These are phyloP conservation scores for Merluccius polli DNA, from an alignment of 2,797 vertebrate genomes.

Conservation along the genomic window DNA sequence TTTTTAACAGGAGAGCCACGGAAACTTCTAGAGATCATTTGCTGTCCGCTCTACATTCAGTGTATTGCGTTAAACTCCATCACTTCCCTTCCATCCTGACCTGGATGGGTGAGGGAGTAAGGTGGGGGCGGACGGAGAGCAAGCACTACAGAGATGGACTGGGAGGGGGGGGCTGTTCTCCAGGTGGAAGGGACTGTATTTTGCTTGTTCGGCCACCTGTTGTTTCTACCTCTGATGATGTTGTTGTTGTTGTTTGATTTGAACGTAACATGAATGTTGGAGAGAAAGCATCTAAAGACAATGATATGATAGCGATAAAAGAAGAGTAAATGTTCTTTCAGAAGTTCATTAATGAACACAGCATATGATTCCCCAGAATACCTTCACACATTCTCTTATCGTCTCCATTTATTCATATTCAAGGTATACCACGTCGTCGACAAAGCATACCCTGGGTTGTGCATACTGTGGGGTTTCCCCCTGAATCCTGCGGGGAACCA, in stretches of 20 bases:
- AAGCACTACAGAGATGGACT: no score
- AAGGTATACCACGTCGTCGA: neutral
- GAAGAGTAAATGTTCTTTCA: no score
- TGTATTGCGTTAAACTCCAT: constrained; percentile 8
- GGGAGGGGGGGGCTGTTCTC: no score
- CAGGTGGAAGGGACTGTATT: neutral
- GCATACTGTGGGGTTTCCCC: neutral
- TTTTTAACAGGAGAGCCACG: constrained; percentile 44
- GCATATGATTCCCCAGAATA: no score
- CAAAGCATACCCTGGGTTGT: neutral
- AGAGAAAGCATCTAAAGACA: neutral
- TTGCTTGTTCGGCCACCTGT: neutral
- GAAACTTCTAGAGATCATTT: constrained; percentile 53
- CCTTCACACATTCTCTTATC: neutral
- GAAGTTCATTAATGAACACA: no score
- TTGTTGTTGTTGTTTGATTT: neutral
- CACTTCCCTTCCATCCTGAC: neutral
- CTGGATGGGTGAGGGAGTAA: neutral
- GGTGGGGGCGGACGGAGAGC: neutral
- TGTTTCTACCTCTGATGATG: neutral
- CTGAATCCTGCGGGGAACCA: neutral
- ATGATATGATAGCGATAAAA: no score
- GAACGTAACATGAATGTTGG: neutral
- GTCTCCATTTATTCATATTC: neutral
- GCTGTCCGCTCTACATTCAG: constrained; percentile 13